A percentile compares a stretch with the other conserved stretches of the same genome.
These are phyloP conservation scores for Leptodactylus fallax DNA, from an alignment of 2,797 vertebrate species.

Conservation along the genomic window DNA sequence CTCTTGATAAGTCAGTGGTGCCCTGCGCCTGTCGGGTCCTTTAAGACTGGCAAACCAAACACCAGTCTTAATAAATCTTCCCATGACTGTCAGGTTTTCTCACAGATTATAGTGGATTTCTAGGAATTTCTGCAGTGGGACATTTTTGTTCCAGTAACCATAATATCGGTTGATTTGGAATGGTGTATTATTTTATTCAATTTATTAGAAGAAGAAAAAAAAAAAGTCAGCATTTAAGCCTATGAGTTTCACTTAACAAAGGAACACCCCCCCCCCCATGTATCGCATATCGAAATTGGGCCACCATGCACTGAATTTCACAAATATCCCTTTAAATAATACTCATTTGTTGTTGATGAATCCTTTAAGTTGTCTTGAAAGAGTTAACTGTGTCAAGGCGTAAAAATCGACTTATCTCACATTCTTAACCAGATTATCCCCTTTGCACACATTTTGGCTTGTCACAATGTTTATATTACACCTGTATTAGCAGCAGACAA, in stretches of 20 bases:
- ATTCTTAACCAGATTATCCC: constrained; percentile 82
- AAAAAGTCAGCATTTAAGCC: background rate
- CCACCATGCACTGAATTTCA: background rate
- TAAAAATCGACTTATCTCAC: constrained; percentile 77
- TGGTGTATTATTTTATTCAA: background rate
- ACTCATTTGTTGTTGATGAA: background rate
- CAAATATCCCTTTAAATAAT: background rate
- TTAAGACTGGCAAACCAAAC: no score
- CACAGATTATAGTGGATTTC: no score
- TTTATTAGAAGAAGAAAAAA: no score
- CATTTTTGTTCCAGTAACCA: background rate
- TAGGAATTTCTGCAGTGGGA: no score
- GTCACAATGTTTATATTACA: constrained; percentile 81
- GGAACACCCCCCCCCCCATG: background rate
- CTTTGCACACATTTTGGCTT: constrained; percentile 72
- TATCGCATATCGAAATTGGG: background rate
- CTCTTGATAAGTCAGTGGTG: no score
- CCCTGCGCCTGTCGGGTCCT: no score
- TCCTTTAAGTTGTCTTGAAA: background rate
- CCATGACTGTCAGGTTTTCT: no score
- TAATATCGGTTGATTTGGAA: background rate
- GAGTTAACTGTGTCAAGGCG: constrained; percentile 64
- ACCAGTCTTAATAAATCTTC: no score
- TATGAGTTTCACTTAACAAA: background rate
- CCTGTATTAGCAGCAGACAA: constrained; percentile 77